Percentiles rank a stretch among this genome's conserved stretches.
Evolutionary conservation across 2,797 vertebrate genomes (phyloP).

Genomic region (Hydrolagus colliei): DNA sequence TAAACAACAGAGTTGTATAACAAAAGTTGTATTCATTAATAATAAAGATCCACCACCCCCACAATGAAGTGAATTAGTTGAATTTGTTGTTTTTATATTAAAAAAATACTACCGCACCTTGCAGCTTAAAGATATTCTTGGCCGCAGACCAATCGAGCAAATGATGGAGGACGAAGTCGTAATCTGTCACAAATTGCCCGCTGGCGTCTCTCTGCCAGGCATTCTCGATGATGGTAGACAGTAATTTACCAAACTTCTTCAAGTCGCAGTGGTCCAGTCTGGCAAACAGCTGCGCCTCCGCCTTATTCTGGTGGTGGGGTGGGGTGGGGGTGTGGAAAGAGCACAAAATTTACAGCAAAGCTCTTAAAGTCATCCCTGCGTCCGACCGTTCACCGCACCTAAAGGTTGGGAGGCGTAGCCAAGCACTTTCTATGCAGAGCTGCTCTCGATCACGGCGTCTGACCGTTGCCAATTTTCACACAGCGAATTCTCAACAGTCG

Average conservation of each 20-base stretch:
- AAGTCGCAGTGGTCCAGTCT: conserved; percentile 36
- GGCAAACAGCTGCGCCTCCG: conserved; percentile 48
- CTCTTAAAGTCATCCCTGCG: too few relatives aligned
- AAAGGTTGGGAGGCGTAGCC: too few relatives aligned
- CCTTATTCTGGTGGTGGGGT: conserved; percentile 46
- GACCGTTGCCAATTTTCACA: too few relatives aligned
- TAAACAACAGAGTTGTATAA: conserved; percentile 41
- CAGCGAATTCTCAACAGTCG: too few relatives aligned
- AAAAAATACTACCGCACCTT: conserved; percentile 50
- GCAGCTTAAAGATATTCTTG: conserved; percentile 64
- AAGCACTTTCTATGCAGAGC: too few relatives aligned
- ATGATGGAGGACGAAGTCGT: conserved; percentile 60
- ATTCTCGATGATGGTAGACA: conserved; percentile 73
- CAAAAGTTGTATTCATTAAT: not conserved
- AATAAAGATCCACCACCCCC: not conserved
- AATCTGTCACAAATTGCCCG: conserved; percentile 38
- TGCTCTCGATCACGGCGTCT: too few relatives aligned
- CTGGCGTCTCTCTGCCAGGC: conserved; percentile 67
- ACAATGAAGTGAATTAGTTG: too few relatives aligned
- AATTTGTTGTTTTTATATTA: not conserved
- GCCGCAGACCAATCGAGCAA: conserved; percentile 70
- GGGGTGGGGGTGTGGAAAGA: not conserved
- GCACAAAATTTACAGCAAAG: not conserved
- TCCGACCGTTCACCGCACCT: too few relatives aligned
- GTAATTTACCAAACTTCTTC: conserved; percentile 64